A percentile compares a stretch with the other conserved stretches of the same genome.
Conservation (phyloP, 2,888 invertebrate genomes). For the Tenthredo livida region DNA sequence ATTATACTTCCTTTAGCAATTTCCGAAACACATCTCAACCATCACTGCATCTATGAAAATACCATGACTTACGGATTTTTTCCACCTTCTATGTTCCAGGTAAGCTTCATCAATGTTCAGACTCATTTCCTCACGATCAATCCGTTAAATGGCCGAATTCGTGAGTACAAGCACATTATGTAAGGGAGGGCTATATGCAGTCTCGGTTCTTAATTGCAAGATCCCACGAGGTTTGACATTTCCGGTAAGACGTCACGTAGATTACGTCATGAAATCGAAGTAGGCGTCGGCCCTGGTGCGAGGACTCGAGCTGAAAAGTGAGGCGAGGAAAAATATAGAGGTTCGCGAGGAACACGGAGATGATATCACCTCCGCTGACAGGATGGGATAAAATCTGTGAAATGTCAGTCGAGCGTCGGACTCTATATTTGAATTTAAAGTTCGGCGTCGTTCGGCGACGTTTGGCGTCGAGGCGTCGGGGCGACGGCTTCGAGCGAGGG, state of each 20-base stretch:
- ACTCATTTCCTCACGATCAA: not conserved
- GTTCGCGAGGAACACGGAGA: conserved; percentile 55
- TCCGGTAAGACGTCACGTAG: conserved; percentile 56
- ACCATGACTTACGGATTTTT: not conserved
- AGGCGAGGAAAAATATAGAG: conserved; percentile 40
- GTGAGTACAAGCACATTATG: conserved; percentile 6
- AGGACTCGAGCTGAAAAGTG: conserved; percentile 51
- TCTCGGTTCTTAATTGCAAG: conserved; percentile 51
- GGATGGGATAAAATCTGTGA: conserved; percentile 69
- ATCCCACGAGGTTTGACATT: conserved; percentile 33
- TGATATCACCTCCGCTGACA: conserved; percentile 52
- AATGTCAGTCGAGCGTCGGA: conserved; percentile 69
- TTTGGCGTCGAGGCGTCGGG: conserved; percentile 44
- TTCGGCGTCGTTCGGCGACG: conserved; percentile 52
- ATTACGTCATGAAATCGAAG: conserved; percentile 56
- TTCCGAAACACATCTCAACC: not conserved
- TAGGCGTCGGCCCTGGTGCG: conserved; percentile 24
- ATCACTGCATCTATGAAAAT: not conserved
- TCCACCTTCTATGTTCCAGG: conserved; percentile 66
- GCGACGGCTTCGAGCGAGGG: conserved; percentile 36
- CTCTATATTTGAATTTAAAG: conserved; percentile 69
- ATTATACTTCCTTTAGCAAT: not conserved
- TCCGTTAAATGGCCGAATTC: not conserved
- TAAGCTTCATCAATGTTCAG: conserved; percentile 61
- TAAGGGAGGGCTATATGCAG: conserved; percentile 10